Evolutionary conservation across 2,888 invertebrate species (phyloP), one percentile per base, ranked within the genome.

Genomic region (Atethmia centrago): DNA sequence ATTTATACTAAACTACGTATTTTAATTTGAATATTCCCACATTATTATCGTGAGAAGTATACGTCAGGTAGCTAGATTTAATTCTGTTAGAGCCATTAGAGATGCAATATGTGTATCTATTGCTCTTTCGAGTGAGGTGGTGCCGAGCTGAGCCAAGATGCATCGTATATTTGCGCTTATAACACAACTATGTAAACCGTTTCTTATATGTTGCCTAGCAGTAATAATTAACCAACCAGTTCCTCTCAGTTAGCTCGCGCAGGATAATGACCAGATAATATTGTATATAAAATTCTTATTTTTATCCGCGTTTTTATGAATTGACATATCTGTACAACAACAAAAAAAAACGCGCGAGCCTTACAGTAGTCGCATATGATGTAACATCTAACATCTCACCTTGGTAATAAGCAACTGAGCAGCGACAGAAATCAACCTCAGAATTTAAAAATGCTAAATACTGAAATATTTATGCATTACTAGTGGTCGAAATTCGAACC

Each of bases 21-120:
- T 72, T 71, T 25, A 83, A 80, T 85, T 79, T 72, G 49, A 74
- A 83, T 74, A 74, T 74, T 83, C 86, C 64, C 84, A 83, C 81
- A 77, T 71, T 68, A 71, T 55, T 62, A 71, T 62, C 67, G 85
- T 82, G 81, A 68, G 81, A 82, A 81, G 55, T 69, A 3, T 42
- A 55, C 21, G 12, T 49, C 25, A 63, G 75, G 47, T 58, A 16
- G 21, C 16, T 55, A 42, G 25, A 53, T 81, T 45, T 77, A 77
- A 56, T 56, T 62, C 61, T 70, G 51, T 63, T 53, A 56, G 31
- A 36, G 21, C 28, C 19, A 82, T 62, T 68, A 69, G n/a, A 66
- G 47, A 77, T 66, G 49, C 49, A 36, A 31, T 21, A 25, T 55
- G 61, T 42, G 59, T 42, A 9, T n/a, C n/a, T n/a, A n/a, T 31